Base-by-base conservation (phyloP, 2,888 invertebrate genomes). In the Pyrochroa serraticornis region DNA sequence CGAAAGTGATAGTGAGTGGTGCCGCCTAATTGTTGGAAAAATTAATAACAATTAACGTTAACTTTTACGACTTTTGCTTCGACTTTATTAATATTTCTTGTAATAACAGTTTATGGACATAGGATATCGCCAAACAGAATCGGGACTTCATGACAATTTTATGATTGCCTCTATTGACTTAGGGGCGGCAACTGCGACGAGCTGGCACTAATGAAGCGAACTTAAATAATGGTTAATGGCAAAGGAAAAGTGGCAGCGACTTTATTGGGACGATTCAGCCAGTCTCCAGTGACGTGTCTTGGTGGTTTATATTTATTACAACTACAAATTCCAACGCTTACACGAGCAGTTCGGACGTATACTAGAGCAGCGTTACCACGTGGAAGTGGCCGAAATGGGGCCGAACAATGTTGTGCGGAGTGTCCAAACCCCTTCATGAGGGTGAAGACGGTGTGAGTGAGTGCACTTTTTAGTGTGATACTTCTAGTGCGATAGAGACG, bases 301-400 rank as follows among this genome's bases (percentile, higher is more conserved):
- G 56, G 49, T 43, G 44, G 50, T 56, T 49, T 49, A 49, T 49
- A 49, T 56, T 56, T 56, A 56, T 49, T 38, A 56, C 56, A 56
- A 55, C 56, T 38, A 56, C 56, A 56, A 55, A 56, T 22, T 50
- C 49, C 44, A 32, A 38, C 56, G 56, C 56, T 56, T 50, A 38
- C 56, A 56, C 50, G 55, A 50, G 43, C 56, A 56, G 56, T 56
- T 39, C 49, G 38, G 44, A 43, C 33, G 44, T 37, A 43, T 48
- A 34, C 54, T 8, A 45, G 33, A 37, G 42, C 22, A 37, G 8
- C 31, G 33, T 5, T 30, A 56, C 37, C 56, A 56, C 56, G 56
- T 56, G 56, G 56, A 53, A 14, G 30, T 7, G 36, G 34, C 14
- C 38, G 38, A 43, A 13, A 56, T 50, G 50, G 50, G 45, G 39